phyloP scores from a whole-genome alignment of 1,140 invertebrate species.

The Drosophila eugracilis region DNA sequence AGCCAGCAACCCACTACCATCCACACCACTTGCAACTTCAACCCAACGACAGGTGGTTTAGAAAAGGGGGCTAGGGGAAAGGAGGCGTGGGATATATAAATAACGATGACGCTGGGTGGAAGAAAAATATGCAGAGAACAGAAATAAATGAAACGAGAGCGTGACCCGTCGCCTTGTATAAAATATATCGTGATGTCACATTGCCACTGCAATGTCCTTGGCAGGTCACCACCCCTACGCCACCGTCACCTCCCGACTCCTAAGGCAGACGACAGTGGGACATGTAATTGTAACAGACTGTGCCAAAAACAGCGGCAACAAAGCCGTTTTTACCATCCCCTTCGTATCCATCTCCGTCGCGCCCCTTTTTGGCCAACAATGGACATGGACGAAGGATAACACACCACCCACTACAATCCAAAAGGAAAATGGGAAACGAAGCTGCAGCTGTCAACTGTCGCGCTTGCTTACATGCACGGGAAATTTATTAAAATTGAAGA shows the following conservation, averaged over 20 bases:
- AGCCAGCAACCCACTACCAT: neutral
- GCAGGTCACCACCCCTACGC: constrained; percentile 8
- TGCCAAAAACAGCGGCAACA: constrained; percentile 54
- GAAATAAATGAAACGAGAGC: constrained; percentile 54
- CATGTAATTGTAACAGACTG: constrained; percentile 53
- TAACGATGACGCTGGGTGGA: constrained; percentile 34
- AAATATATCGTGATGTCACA: constrained; percentile 48
- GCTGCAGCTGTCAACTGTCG: constrained; percentile 71
- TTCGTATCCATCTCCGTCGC: neutral
- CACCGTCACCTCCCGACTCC: no score
- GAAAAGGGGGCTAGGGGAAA: no score
- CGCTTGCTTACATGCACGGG: constrained; percentile 68
- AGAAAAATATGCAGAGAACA: constrained; percentile 30
- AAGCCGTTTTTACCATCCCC: constrained; percentile 3
- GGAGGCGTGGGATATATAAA: constrained; percentile 13
- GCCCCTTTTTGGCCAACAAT: constrained; percentile 13
- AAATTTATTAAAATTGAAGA: constrained; percentile 80
- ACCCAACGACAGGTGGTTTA: constrained; percentile 21
- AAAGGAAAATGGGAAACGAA: constrained; percentile 23
- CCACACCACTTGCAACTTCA: neutral
- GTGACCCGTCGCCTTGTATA: constrained; percentile 37
- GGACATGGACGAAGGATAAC: constrained; percentile 24
- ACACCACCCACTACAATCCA: constrained; percentile 30
- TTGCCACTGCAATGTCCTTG: constrained; percentile 68
- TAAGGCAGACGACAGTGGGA: constrained; percentile 15